phyloP scores from a whole-genome alignment of 1,140 invertebrate genomes.

The Drosophila pachea region DNA sequence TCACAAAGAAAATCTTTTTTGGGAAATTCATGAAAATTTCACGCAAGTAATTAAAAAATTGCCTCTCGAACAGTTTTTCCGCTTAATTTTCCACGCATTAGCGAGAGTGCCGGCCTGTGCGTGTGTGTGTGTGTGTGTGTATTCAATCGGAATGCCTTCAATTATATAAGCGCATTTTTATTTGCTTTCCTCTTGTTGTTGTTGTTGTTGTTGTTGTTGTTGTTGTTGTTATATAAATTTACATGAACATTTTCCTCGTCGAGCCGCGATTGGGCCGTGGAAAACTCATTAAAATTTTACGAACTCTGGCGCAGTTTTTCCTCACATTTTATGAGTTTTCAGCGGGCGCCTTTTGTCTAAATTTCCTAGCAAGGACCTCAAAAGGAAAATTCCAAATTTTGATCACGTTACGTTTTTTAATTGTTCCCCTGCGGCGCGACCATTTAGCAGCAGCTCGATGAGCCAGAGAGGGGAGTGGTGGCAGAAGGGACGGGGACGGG shows the following conservation, averaged over 20 bases:
- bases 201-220: slow-evolving; percentile 65
- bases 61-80: slow-evolving; percentile 6
- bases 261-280: slow-evolving; percentile 61
- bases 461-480: neutral
- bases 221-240: slow-evolving; percentile 74
- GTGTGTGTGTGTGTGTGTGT: neutral
- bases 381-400: slow-evolving; percentile 71
- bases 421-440: slow-evolving; percentile 72
- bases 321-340: slow-evolving; percentile 72
- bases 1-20: neutral
- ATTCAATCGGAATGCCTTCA: slow-evolving; percentile 37
- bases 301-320: slow-evolving; percentile 74
- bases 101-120: neutral
- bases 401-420: slow-evolving; percentile 77
- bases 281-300: slow-evolving; percentile 77
- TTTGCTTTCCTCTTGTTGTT: slow-evolving; percentile 56
- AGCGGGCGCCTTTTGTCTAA: slow-evolving; percentile 54
- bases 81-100: slow-evolving; percentile 16
- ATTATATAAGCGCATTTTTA: slow-evolving; percentile 60
- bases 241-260: slow-evolving; percentile 67
- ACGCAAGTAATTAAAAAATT: slow-evolving; percentile 18
- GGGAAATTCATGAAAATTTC: slow-evolving; percentile 20
- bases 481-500: neutral
- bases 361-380: slow-evolving; percentile 68
- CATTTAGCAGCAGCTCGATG: slow-evolving; percentile 48